A percentile compares a stretch with the other conserved stretches of the same genome.
Conservation (phyloP, 1,140 invertebrate genomes). For the Pogonomyrmex barbatus region DNA sequence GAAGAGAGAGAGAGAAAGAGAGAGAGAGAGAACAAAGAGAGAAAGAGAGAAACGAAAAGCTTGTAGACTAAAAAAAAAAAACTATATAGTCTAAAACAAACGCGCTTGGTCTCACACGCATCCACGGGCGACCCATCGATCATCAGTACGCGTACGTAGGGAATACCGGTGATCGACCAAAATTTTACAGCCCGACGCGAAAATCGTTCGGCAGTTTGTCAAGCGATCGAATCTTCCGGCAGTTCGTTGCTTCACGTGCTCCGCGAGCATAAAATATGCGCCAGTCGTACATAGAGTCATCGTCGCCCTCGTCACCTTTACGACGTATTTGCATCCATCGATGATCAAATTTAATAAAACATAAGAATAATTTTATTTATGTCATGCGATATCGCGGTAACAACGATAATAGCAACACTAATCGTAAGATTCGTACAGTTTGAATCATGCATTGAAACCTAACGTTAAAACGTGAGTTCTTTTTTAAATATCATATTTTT, state of each 20-base stretch:
- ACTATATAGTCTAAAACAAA: constrained; percentile 67
- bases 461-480: background rate
- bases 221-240: constrained; percentile 75
- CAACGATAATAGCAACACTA: constrained; percentile 25
- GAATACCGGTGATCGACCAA: constrained; percentile 69
- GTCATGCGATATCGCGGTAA: background rate
- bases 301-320: constrained; percentile 17
- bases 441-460: background rate
- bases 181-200: constrained; percentile 77
- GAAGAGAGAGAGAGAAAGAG: constrained; percentile 16
- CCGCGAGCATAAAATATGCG: constrained; percentile 74
- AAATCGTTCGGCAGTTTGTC: constrained; percentile 81
- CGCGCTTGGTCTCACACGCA: constrained; percentile 35
- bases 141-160: constrained; percentile 60
- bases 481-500: background rate
- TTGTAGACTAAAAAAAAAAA: constrained; percentile 55
- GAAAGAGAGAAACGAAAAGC: background rate
- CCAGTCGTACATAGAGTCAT: constrained; percentile 72
- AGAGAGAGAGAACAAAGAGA: background rate
- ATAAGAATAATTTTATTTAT: background rate
- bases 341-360: constrained; percentile 2
- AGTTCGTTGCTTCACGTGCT: constrained; percentile 71
- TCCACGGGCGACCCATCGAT: constrained; percentile 69
- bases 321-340: background rate
- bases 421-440: background rate